A percentile compares a stretch with the other conserved stretches of the same genome.
Evolutionary conservation across 2,888 invertebrate genomes (phyloP).

Genomic region (Buathra laborator): DNA sequence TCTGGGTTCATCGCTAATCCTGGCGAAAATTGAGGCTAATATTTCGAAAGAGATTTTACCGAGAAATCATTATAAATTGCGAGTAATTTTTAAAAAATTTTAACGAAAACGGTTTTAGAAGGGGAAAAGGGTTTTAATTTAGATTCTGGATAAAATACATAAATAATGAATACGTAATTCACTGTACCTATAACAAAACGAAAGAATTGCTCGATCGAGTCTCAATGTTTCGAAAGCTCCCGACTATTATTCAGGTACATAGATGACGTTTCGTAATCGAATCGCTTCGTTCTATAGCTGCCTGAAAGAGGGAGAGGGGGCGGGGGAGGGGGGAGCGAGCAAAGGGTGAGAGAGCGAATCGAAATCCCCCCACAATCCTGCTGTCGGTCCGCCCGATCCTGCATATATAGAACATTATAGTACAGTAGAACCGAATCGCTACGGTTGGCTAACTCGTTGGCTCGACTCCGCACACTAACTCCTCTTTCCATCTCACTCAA

Average conservation of each 20-base stretch:
- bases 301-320: not conserved
- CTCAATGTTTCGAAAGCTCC: constrained; percentile 7
- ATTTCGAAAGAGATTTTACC: no score
- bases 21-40: no score
- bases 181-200: no score
- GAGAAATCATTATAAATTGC: no score
- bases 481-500: constrained; percentile 7
- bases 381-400: constrained; percentile 71
- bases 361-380: constrained; percentile 63
- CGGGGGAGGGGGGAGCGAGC: not conserved
- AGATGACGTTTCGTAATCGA: constrained; percentile 81
- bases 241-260: constrained; percentile 46
- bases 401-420: constrained; percentile 26
- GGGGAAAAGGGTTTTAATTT: no score
- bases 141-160: no score
- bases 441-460: constrained; percentile 42
- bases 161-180: no score
- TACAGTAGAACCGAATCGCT: constrained; percentile 29
- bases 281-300: constrained; percentile 73
- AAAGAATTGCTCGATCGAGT: not conserved
- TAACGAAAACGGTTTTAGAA: no score
- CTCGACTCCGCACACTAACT: constrained; percentile 47
- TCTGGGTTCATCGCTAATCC: no score
- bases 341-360: constrained; percentile 48
- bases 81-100: no score